These are phyloP conservation scores for Pituophis catenifer DNA, from an alignment of 2,113 vertebrate species.

Conservation along the genomic window DNA sequence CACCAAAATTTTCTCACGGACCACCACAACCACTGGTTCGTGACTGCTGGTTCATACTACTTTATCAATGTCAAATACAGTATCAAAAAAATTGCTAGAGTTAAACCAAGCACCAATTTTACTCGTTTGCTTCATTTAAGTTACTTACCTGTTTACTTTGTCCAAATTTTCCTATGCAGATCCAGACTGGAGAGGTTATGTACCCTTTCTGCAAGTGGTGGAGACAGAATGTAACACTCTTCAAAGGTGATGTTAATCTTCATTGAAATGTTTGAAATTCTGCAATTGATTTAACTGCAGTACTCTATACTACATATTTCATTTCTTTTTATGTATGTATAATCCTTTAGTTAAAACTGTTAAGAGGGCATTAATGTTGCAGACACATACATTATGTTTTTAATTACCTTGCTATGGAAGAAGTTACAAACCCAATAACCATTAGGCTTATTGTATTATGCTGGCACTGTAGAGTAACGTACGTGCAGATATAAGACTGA, in stretches of 20 bases:
- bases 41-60: background rate
- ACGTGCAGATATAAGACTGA: constrained; percentile 25
- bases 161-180: constrained; percentile 56
- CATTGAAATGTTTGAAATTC: constrained; percentile 55
- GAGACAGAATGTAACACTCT: constrained; percentile 60
- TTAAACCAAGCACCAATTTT: background rate
- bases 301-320: background rate
- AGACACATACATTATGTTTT: background rate
- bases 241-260: constrained; percentile 44
- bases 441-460: background rate
- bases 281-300: constrained; percentile 39
- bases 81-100: background rate
- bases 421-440: background rate
- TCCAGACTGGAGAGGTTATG: constrained; percentile 53
- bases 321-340: background rate
- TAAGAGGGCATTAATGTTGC: background rate
- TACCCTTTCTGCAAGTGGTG: constrained; percentile 55
- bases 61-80: background rate
- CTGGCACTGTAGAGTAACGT: background rate
- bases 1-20: no score
- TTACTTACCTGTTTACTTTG: constrained; percentile 58
- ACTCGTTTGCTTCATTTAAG: background rate
- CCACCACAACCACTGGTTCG: no score
- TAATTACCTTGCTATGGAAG: background rate
- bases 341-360: background rate